phyloP scores from a whole-genome alignment of 1,140 invertebrate species.

The Aphis craccivora region DNA sequence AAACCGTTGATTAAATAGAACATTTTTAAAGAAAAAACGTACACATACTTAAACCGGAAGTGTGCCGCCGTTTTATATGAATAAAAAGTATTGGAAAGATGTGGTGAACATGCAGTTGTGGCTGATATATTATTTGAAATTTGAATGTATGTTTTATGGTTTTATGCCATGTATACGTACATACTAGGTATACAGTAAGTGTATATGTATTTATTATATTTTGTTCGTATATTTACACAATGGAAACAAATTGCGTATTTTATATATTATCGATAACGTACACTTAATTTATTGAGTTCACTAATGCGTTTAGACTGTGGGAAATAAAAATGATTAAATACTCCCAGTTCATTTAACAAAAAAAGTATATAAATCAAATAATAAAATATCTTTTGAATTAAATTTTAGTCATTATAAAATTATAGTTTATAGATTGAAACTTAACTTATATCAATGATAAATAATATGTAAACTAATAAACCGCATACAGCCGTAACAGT shows the following conservation, averaged over 20 bases:
- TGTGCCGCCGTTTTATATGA: slow-evolving; percentile 53
- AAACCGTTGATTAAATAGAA: slow-evolving; percentile 56
- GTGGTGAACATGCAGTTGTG: background rate
- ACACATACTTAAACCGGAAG: slow-evolving; percentile 56
- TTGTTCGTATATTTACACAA: background rate
- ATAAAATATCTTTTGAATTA: background rate
- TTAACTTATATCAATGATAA: background rate
- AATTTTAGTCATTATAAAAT: background rate
- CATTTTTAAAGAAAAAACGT: slow-evolving; percentile 30
- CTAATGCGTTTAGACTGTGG: too few relatives aligned
- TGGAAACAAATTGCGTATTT: background rate
- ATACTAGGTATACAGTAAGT: background rate
- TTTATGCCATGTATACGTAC: background rate
- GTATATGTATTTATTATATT: background rate
- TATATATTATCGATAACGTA: background rate
- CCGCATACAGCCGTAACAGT: background rate
- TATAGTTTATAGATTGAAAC: too few relatives aligned
- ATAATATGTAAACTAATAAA: background rate
- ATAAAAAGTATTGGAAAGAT: slow-evolving; percentile 46
- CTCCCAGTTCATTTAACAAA: background rate
- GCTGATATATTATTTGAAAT: background rate
- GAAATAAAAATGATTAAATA: background rate
- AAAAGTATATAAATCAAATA: background rate
- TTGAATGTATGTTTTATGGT: background rate
- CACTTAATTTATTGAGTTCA: background rate